Conservation (phyloP, 2,797 vertebrate genomes). For the Mustela erminea region DNA sequence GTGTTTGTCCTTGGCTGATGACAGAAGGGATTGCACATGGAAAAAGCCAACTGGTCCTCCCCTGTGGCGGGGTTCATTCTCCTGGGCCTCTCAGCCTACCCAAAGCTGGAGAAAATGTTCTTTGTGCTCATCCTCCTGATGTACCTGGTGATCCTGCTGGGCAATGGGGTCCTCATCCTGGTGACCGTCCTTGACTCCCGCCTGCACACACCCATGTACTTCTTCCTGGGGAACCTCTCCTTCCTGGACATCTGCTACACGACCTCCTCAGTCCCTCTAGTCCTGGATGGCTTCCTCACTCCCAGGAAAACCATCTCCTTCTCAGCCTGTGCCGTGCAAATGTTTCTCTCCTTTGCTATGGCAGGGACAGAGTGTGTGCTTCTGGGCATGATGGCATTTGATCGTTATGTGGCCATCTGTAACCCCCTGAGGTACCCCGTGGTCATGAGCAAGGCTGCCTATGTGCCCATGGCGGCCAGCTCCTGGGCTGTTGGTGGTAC, state of each 20-base stretch:
- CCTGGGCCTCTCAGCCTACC: slow-evolving; percentile 54
- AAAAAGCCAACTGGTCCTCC: slow-evolving; percentile 21
- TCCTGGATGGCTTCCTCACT: not conserved
- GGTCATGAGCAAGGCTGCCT: slow-evolving; percentile 60
- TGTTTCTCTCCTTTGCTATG: slow-evolving; percentile 50
- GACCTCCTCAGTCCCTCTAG: not conserved
- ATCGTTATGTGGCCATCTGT: slow-evolving; percentile 65
- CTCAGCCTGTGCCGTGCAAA: slow-evolving; percentile 45
- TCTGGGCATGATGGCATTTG: slow-evolving; percentile 59
- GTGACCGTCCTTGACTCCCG: not conserved
- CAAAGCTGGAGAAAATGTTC: not conserved
- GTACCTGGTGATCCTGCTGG: slow-evolving; percentile 67
- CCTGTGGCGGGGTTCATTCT: slow-evolving; percentile 29
- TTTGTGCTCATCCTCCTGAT: slow-evolving; percentile 58
- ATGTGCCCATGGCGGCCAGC: not conserved
- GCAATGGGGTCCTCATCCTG: slow-evolving; percentile 73
- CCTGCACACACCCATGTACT: slow-evolving; percentile 66
- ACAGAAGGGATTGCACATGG: not conserved
- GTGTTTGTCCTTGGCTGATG: not conserved
- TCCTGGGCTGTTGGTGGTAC: slow-evolving; percentile 42
- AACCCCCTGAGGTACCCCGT: slow-evolving; percentile 8
- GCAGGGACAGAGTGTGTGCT: slow-evolving; percentile 64
- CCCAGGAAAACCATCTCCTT: slow-evolving; percentile 14
- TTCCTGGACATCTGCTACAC: slow-evolving; percentile 75
- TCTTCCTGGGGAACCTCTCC: slow-evolving; percentile 71